These are phyloP conservation scores for Psilanteris sp. DNA, from an alignment of 1,140 invertebrate species.

Conservation along the genomic window DNA sequence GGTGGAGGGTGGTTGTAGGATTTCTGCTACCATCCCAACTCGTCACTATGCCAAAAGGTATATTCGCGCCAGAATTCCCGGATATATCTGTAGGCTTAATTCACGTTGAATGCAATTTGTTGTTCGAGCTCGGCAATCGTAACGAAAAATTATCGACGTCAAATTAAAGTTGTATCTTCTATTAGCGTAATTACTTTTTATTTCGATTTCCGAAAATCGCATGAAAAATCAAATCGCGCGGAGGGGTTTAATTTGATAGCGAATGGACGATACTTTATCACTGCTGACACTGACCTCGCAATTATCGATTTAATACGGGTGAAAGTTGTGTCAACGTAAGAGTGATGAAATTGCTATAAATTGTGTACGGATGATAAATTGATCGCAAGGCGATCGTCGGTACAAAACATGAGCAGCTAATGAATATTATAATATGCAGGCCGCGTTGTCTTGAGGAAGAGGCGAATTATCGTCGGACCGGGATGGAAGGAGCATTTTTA, in stretches of 20 bases:
- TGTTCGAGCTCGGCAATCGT: slow-evolving; percentile 44
- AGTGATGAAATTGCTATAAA: slow-evolving; percentile 51
- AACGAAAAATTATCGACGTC: slow-evolving; percentile 37
- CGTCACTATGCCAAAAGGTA: slow-evolving; percentile 56
- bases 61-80: slow-evolving; percentile 46
- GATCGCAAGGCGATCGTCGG: not conserved
- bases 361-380: slow-evolving; percentile 28
- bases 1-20: slow-evolving; percentile 40
- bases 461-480: no score
- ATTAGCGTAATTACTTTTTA: no score
- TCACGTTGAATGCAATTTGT: slow-evolving; percentile 59
- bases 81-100: slow-evolving; percentile 58
- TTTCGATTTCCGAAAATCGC: no score
- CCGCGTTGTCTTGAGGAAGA: no score
- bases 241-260: slow-evolving; percentile 4
- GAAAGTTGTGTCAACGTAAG: slow-evolving; percentile 60
- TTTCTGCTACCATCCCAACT: slow-evolving; percentile 62
- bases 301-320: slow-evolving; percentile 60
- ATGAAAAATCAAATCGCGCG: not conserved
- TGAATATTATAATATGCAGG: no score
- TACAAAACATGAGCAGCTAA: no score
- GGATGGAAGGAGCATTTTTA: no score
- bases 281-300: slow-evolving; percentile 57
- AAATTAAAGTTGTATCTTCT: no score
- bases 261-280: slow-evolving; percentile 27